Evolutionary conservation across 30 jellyfish, hydroid and myxozoan genomes (phyloP), one percentile per base, ranked within the genome.

Genomic region (Rhopilema esculentum): DNA sequence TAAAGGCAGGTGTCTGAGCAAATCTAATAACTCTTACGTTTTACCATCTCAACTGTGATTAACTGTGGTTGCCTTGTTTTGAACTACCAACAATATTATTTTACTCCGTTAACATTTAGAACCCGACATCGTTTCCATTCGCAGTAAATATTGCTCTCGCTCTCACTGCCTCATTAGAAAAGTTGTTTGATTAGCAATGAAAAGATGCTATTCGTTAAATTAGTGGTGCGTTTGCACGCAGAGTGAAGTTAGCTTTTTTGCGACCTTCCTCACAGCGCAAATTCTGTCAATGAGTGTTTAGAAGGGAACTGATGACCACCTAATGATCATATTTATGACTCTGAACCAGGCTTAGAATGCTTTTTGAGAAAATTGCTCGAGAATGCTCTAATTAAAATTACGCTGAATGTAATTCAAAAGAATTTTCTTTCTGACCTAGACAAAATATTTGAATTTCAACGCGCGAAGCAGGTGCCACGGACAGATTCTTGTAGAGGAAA

Each of bases 381-480:
- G 57, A 40, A 40, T 12, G 6, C 57, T 40, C 75, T 66, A 66
- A 66, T 66, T 29, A 29, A 21, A 17, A 66, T 29, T 66, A 29
- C 32, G 75, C 32, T 66, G 40, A 66, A 66, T 21, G 15, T 21
- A 20, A 29, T 16, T 21, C 21, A 29, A 66, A 21, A 18, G 75
- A 27, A 8, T 77, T 61, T 77, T 40, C 65, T 50, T 31, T 53
- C 67, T 26, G 78, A 26, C 66, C 66, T 77, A 77, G 88, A 62
- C 88, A 77, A 77, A 77, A 77, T 75, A 77, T 24, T 0, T 32
- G 40, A 29, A 21, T 53, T n/a, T 57, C 65, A 26, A 1, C 28
- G 78, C 18, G 32, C 18, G 21, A 17, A 66, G 77, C 88, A 77
- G 88, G 88, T 77, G 88, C 84, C 6, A 40, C 6, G 57, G 57